A percentile compares a stretch with the other conserved stretches of the same genome.
phyloP scores from a whole-genome alignment of 2,888 invertebrate species.

The Elysia crispata region DNA sequence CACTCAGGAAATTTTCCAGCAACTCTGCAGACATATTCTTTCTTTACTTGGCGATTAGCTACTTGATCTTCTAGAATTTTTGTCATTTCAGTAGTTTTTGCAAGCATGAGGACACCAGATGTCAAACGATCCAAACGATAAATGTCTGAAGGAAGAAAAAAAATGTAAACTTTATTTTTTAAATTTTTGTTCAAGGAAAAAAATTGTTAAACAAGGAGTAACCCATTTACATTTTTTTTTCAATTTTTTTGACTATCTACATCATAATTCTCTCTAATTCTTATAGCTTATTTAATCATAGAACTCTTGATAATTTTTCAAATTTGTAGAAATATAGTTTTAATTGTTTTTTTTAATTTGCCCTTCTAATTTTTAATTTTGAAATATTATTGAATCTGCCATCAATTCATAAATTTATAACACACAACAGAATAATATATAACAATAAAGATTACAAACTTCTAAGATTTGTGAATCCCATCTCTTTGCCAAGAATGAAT shows the following conservation, averaged over 20 bases:
- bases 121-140: slow-evolving; percentile 98
- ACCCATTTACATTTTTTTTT: not conserved
- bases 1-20: slow-evolving; percentile 75
- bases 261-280: no score
- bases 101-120: slow-evolving; percentile 94
- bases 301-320: no score
- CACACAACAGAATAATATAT: not conserved
- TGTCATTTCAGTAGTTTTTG: slow-evolving; percentile 94
- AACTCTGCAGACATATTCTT: slow-evolving; percentile 79
- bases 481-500: slow-evolving; percentile 96
- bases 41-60: slow-evolving; percentile 91
- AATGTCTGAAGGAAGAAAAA: slow-evolving; percentile 80
- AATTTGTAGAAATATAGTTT: no score
- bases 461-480: slow-evolving; percentile 93
- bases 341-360: no score
- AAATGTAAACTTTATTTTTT: no score
- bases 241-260: not conserved
- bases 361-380: no score
- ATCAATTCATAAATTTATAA: no score
- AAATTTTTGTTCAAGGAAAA: no score
- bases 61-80: slow-evolving; percentile 97
- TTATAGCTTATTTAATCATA: no score
- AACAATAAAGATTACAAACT: slow-evolving; percentile 76
- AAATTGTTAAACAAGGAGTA: not conserved
- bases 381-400: no score